Percentiles rank a stretch among this genome's conserved stretches.
These are phyloP conservation scores for Tenthredo scrophulariae DNA, from an alignment of 2,888 invertebrate genomes.

Conservation along the genomic window DNA sequence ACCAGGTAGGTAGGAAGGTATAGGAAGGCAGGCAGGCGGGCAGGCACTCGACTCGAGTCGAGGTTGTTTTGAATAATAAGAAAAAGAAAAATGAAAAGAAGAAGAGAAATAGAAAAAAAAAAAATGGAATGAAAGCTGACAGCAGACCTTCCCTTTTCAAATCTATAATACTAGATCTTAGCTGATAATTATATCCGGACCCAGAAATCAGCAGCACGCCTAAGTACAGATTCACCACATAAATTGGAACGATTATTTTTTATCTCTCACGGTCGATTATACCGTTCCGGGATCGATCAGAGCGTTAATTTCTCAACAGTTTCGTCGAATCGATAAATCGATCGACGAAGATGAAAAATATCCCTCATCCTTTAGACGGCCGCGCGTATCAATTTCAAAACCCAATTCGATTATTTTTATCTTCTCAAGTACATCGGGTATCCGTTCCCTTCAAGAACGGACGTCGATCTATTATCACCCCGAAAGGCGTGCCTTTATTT, in stretches of 20 bases:
- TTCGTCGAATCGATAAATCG: conserved; percentile 46
- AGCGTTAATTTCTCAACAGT: conserved; percentile 44
- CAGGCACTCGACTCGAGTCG: conserved; percentile 1
- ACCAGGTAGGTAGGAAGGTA: background rate
- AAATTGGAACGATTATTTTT: conserved; percentile 48
- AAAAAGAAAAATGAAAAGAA: background rate
- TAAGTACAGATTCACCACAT: conserved; percentile 37
- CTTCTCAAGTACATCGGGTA: conserved; percentile 10
- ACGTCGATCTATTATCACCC: conserved; percentile 39
- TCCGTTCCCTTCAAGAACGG: background rate
- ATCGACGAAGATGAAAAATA: conserved; percentile 10
- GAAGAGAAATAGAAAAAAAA: background rate
- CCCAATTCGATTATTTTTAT: conserved; percentile 39
- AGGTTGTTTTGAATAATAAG: conserved; percentile 41
- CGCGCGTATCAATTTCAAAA: conserved; percentile 34
- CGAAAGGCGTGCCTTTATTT: conserved; percentile 42
- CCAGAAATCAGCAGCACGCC: conserved; percentile 19
- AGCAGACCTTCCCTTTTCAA: conserved; percentile 39
- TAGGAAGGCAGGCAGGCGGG: background rate
- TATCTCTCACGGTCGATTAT: conserved; percentile 41
- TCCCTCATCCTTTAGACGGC: background rate
- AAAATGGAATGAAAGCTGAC: conserved; percentile 21
- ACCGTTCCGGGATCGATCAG: conserved; percentile 23
- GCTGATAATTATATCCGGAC: conserved; percentile 37
- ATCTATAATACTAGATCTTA: conserved; percentile 37